Evolutionary conservation across 2,888 invertebrate species (phyloP), one percentile per base, ranked within the genome.

Genomic region (Sesia apiformis): DNA sequence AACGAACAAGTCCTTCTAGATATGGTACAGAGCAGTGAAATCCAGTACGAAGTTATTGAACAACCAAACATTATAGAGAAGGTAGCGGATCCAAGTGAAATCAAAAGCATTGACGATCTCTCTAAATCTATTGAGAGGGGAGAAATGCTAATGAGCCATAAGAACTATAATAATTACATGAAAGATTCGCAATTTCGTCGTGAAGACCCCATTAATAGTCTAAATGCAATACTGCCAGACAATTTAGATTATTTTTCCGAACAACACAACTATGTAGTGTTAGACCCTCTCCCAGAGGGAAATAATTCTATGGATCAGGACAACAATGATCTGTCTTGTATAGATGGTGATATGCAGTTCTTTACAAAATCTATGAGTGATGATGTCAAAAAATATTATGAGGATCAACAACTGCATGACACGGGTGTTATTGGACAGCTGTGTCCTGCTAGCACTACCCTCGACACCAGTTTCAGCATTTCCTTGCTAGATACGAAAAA

Each of bases 1-100:
- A 92, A 91, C 57, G 93, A 92, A 70, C 92, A 93, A 74, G 91
- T 92, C 40, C 78, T 93, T 46, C 80, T 90, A 5, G 89, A 90
- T 56, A 90, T 90, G 90, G 90, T 89, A 3, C 90, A 90, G 62
- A 89, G 88, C 66, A 89, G 83, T 59, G 89, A 87, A 64, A 89
- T 90, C 60, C 89, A 90, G 64, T 90, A 90, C 58, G 90, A 90
- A 76, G 89, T 90, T 7, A 87, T 90, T 55, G 90, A 90, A 62
- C 89, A 89, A 65, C 89, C 89, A 1, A 87, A 87, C 58, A 87
- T 89, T n/a, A 89, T 89, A 42, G 89, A 90, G 70, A 87, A 84
- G 57, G 84, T 89, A 4, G 74, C 85, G 3, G 87, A 90, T 59
- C 88, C 87, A 3, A 87, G 84, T 58, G 85, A 86, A 78, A 89